Conservation (phyloP, 53 echinoderm and acorn worm species). For the Holothuria scabra region DNA sequence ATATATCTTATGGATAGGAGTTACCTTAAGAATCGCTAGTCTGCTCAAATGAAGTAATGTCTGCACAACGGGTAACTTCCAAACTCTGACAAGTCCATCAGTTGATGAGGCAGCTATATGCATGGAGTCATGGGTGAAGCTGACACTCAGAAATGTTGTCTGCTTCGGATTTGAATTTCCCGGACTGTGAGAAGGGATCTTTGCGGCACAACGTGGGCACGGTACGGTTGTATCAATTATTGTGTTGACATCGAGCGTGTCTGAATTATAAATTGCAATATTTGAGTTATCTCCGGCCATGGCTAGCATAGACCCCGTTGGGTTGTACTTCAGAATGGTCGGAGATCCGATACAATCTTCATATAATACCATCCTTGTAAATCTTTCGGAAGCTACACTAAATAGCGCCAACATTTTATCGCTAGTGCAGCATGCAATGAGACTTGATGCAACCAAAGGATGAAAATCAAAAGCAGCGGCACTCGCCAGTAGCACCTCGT, state of each 20-base stretch:
- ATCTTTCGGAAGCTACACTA: slow-evolving; percentile 64
- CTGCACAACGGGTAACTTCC: slow-evolving; percentile 76
- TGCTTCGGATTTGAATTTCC: slow-evolving; percentile 55
- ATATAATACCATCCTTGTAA: slow-evolving; percentile 38
- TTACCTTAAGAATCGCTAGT: slow-evolving; percentile 77
- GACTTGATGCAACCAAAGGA: slow-evolving; percentile 78
- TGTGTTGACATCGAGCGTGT: slow-evolving; percentile 60
- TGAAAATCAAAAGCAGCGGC: slow-evolving; percentile 88
- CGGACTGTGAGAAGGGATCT: slow-evolving; percentile 64
- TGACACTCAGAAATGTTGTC: slow-evolving; percentile 67
- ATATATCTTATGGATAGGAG: slow-evolving; percentile 75
- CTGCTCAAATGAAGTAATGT: slow-evolving; percentile 77
- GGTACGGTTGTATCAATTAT: slow-evolving; percentile 80
- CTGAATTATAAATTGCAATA: slow-evolving; percentile 71
- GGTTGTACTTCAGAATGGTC: slow-evolving; percentile 79
- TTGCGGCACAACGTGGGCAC: slow-evolving; percentile 82
- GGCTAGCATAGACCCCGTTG: slow-evolving; percentile 74
- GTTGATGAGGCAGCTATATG: slow-evolving; percentile 88
- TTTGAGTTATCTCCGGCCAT: slow-evolving; percentile 79
- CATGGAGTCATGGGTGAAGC: slow-evolving; percentile 85
- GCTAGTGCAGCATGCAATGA: slow-evolving; percentile 76
- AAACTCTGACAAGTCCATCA: slow-evolving; percentile 85
- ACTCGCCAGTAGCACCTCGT: slow-evolving; percentile 58
- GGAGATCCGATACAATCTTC: slow-evolving; percentile 70
- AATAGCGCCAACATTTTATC: slow-evolving; percentile 65